Evolutionary conservation across 2,113 vertebrate genomes (phyloP), one percentile per base, ranked within the genome.

Genomic region (Anoplopoma fimbria): DNA sequence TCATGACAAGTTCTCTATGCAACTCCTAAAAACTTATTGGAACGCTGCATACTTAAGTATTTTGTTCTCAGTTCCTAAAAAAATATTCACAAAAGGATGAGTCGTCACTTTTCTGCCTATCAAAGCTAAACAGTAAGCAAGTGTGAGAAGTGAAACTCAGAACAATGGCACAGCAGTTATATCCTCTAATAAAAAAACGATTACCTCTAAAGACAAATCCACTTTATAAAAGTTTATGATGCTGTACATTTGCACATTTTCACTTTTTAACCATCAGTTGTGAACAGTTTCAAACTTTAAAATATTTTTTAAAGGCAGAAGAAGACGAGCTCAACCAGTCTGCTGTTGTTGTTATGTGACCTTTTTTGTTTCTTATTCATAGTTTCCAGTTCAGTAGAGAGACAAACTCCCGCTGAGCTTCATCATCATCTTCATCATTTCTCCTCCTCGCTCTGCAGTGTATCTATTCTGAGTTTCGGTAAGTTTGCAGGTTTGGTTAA

Each of bases 81-180:
- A 12, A 31, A 0, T 40, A 42, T 34, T 27, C 29, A 7, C 6
- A 27, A 31, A 31, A 36, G 3, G 15, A 36, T 21, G 19, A 49
- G 70, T 42, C 12, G 10, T 10, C 25, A 13, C 25, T 2, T 57
- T 57, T 55, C 49, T 57, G 25, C 49, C 10, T 12, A 17, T 23
- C 13, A 45, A 42, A 17, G 25, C 34, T 19, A 5, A 33, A 49
- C 25, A 42, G n/a, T 42, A n/a, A 19, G 14, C 19, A 45, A 13
- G 21, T 60, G 21, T 34, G 29, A 47, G 40, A 69, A 69, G 23
- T 78, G 38, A 69, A 58, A 68, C 36, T 67, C n/a, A 17, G 8
- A 65, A 42, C n/a, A 9, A 2, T 27, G 63, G 42, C 61, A 36
- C 67, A 40, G 34, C 19, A 6, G 38, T 57, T 40, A 6, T n/a